Evolutionary conservation across 2,888 invertebrate genomes (phyloP).

Genomic region (Drosophila borborema): DNA sequence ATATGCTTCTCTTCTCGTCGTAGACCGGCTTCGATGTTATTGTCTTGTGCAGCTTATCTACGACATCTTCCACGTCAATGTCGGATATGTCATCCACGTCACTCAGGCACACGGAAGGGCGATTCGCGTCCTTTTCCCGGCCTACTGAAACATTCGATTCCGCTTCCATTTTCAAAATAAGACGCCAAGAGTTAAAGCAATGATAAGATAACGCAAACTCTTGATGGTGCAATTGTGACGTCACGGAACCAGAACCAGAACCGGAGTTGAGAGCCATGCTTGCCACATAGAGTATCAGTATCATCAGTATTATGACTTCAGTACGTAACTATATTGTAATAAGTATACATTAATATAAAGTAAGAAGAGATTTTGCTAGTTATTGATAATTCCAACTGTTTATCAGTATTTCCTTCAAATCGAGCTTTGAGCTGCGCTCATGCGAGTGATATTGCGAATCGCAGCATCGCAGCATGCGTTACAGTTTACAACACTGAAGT

Average conservation of each 20-base stretch:
- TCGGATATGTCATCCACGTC: slow-evolving; percentile 51
- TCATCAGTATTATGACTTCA: neutral
- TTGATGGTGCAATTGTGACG: neutral
- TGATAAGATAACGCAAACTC: neutral
- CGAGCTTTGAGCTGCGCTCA: neutral
- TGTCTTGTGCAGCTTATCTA: slow-evolving; percentile 29
- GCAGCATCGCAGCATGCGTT: neutral
- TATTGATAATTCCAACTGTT: too few relatives aligned
- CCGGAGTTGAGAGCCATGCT: neutral
- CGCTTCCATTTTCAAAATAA: slow-evolving; percentile 24
- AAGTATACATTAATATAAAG: neutral
- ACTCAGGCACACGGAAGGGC: slow-evolving; percentile 17
- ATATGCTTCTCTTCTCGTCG: slow-evolving; percentile 18
- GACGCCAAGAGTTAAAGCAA: neutral
- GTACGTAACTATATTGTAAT: neutral
- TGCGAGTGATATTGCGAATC: neutral
- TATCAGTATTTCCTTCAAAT: too few relatives aligned
- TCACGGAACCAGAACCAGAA: neutral
- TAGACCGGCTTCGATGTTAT: slow-evolving; percentile 12
- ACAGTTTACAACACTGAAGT: neutral
- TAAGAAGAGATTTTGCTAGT: neutral
- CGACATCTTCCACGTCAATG: slow-evolving; percentile 34
- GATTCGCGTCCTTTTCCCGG: neutral
- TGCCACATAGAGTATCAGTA: neutral
- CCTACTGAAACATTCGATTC: neutral